A percentile compares a stretch with the other conserved stretches of the same genome.
phyloP scores from a whole-genome alignment of 2,797 vertebrate species.

The Mormyrus hasselquistii region DNA sequence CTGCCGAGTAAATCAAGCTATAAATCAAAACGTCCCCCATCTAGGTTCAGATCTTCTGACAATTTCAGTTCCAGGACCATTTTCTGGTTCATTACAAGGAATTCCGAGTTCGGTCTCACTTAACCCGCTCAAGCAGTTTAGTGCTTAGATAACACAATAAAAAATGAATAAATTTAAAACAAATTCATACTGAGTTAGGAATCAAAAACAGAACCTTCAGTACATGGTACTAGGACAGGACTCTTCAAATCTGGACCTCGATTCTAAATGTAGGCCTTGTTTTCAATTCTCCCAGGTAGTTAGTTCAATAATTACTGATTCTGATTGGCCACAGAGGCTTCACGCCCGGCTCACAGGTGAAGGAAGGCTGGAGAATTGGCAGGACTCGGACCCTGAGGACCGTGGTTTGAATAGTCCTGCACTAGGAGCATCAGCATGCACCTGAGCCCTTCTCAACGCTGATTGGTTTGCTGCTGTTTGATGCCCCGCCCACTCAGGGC shows the following conservation, averaged over 20 bases:
- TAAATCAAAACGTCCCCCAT: constrained; percentile 59
- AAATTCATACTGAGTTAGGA: not conserved
- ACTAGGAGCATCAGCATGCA: not conserved
- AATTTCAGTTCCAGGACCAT: constrained; percentile 46
- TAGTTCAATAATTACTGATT: not conserved
- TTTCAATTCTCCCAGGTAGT: not conserved
- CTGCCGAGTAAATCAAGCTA: constrained; percentile 50
- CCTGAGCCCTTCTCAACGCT: not conserved
- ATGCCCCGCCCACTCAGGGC: not conserved
- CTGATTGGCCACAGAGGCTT: not conserved
- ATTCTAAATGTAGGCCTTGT: not conserved
- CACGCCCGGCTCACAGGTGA: not conserved
- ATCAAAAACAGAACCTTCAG: not conserved
- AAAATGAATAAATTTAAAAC: not conserved
- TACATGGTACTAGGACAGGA: not conserved
- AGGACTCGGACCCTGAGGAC: not conserved
- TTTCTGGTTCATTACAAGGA: constrained; percentile 40
- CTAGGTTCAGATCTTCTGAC: constrained; percentile 54
- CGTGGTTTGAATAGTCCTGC: not conserved
- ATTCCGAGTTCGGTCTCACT: constrained; percentile 3
- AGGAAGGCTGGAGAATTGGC: not conserved
- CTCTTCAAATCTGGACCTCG: not conserved
- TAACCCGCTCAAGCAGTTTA: not conserved
- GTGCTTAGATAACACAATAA: not conserved
- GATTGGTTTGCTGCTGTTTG: not conserved